phyloP scores from a whole-genome alignment of 2,113 vertebrate species.

The Opisthocomus hoazin region DNA sequence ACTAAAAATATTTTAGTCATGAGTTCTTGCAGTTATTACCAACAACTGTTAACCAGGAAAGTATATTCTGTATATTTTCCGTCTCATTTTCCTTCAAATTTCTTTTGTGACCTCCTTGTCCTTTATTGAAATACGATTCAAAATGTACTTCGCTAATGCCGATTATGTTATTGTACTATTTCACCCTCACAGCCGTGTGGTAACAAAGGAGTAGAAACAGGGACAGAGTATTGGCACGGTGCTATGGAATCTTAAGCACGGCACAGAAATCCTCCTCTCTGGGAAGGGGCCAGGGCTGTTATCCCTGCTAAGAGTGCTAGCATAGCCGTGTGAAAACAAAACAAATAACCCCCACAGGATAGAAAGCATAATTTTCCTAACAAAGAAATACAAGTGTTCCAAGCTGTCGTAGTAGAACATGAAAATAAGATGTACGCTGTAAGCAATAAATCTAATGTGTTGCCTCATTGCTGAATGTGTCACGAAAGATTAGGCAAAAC shows the following conservation, averaged over 20 bases:
- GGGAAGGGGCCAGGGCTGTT: neutral
- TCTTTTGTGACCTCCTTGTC: neutral
- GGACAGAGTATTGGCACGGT: neutral
- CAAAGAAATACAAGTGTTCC: neutral
- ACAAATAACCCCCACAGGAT: neutral
- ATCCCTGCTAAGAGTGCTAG: neutral
- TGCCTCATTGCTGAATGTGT: neutral
- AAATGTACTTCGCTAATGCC: neutral
- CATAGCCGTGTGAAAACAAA: neutral
- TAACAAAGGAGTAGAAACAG: neutral
- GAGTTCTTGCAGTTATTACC: neutral
- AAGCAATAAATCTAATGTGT: neutral
- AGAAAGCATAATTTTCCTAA: neutral
- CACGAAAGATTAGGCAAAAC: neutral
- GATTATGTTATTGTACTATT: slow-evolving; percentile 14
- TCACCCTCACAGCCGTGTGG: neutral
- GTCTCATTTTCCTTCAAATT: slow-evolving; percentile 12
- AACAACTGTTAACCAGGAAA: neutral
- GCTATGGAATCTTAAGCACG: neutral
- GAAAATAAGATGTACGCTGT: neutral
- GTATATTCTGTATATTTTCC: neutral
- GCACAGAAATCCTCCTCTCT: neutral
- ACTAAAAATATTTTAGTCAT: neutral
- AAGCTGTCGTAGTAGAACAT: neutral
- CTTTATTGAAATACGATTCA: neutral